phyloP scores from a whole-genome alignment of 1,140 invertebrate species.

The Trachymyrmex septentrionalis region DNA sequence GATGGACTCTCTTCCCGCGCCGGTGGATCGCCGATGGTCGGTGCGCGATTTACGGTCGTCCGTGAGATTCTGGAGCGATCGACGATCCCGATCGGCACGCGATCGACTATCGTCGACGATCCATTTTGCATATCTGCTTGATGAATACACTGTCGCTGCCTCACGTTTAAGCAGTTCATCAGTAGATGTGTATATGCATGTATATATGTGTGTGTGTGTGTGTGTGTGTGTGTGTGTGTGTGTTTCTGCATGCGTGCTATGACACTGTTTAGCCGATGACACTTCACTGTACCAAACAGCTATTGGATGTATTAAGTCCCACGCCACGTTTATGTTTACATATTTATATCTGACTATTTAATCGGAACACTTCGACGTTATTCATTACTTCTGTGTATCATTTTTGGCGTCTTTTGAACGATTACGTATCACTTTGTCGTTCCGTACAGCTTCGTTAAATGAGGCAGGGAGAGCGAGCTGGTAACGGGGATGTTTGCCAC shows the following conservation, averaged over 20 bases:
- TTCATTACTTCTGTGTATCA: constrained; percentile 62
- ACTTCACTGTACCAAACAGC: constrained; percentile 49
- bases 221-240: no score
- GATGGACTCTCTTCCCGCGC: neutral
- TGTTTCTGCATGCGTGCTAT: neutral
- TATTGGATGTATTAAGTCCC: constrained; percentile 69
- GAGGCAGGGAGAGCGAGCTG: constrained; percentile 13
- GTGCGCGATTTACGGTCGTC: constrained; percentile 18
- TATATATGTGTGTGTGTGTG: no score
- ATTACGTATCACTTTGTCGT: constrained; percentile 53
- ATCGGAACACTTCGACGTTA: constrained; percentile 73
- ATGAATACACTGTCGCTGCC: constrained; percentile 8
- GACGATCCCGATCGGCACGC: constrained; percentile 45
- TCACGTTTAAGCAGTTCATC: neutral
- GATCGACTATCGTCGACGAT: constrained; percentile 53
- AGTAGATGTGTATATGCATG: neutral
- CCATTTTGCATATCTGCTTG: neutral
- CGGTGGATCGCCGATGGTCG: constrained; percentile 34
- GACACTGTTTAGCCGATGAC: constrained; percentile 24
- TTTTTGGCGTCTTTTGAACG: constrained; percentile 55
- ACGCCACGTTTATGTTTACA: constrained; percentile 67
- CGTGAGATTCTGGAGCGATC: constrained; percentile 13
- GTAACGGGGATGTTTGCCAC: constrained; percentile 5
- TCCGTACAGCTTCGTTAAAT: constrained; percentile 63
- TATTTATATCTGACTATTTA: constrained; percentile 72